Evolutionary conservation across 2,888 invertebrate genomes (phyloP).

Genomic region (Meliscaeva auricollis): DNA sequence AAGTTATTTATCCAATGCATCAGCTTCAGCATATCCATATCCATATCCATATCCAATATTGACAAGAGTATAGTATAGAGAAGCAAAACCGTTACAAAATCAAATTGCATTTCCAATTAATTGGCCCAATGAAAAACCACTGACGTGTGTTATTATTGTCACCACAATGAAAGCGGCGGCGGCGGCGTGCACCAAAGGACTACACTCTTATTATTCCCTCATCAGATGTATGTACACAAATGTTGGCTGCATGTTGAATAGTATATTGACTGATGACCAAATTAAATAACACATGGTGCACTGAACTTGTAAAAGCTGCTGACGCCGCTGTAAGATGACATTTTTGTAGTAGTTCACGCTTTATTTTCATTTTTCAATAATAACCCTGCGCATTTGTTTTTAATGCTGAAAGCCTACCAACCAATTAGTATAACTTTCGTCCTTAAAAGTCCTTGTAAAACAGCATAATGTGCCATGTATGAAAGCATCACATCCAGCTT

Average conservation of each 20-base stretch:
- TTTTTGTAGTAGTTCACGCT: slow-evolving; percentile 10
- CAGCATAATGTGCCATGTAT: slow-evolving; percentile 35
- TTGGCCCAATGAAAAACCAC: slow-evolving; percentile 50
- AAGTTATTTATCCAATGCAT: slow-evolving; percentile 7
- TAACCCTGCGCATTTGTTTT: slow-evolving; percentile 18
- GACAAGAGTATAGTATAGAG: too few relatives aligned
- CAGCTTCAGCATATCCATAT: too few relatives aligned
- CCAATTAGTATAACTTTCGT: slow-evolving; percentile 62
- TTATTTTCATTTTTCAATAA: slow-evolving; percentile 33
- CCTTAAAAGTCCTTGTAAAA: slow-evolving; percentile 51
- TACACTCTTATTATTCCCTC: neutral
- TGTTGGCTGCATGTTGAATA: too few relatives aligned
- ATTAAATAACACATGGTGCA: slow-evolving; percentile 64
- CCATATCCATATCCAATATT: neutral
- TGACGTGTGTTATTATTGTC: slow-evolving; percentile 47
- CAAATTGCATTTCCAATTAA: slow-evolving; percentile 52
- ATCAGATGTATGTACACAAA: too few relatives aligned
- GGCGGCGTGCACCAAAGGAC: neutral
- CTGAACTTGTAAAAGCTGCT: slow-evolving; percentile 39
- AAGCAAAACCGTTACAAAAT: slow-evolving; percentile 7
- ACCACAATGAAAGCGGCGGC: neutral
- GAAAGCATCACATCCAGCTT: neutral
- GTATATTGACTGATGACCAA: slow-evolving; percentile 40
- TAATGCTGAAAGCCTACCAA: slow-evolving; percentile 42
- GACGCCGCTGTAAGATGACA: slow-evolving; percentile 27